A percentile compares a stretch with the other conserved stretches of the same genome.
phyloP scores from a whole-genome alignment of 2,888 invertebrate genomes.

The Polydesmus complanatus region DNA sequence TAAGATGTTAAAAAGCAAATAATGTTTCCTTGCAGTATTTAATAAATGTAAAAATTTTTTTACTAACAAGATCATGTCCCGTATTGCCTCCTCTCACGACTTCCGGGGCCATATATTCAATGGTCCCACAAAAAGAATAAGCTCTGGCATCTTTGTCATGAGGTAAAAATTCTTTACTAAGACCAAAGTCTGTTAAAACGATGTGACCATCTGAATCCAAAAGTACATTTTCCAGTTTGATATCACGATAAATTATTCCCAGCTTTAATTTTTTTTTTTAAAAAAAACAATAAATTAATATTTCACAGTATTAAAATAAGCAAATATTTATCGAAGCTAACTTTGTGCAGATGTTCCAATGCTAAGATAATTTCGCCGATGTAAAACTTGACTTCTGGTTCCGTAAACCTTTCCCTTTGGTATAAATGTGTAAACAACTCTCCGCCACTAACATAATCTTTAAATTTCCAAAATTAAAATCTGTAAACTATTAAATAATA shows the following conservation, averaged over 20 bases:
- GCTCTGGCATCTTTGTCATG: conserved; percentile 61
- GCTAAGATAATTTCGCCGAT: conserved; percentile 93
- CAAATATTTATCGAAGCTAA: background rate
- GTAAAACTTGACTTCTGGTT: conserved; percentile 79
- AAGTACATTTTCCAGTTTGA: conserved; percentile 92
- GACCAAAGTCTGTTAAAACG: conserved; percentile 91
- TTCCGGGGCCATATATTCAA: conserved; percentile 96
- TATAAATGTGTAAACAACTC: conserved; percentile 95
- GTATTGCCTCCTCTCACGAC: conserved; percentile 62
- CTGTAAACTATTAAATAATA: background rate
- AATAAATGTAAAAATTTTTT: background rate
- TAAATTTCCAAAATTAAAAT: background rate
- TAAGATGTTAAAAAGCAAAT: no score
- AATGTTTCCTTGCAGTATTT: background rate
- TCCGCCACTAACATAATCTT: conserved; percentile 95
- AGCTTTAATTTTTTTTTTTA: conserved; percentile 58
- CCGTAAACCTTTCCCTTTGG: conserved; percentile 81
- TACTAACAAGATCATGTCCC: conserved; percentile 56
- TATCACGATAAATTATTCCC: conserved; percentile 94
- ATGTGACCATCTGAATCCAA: conserved; percentile 89
- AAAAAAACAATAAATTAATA: background rate
- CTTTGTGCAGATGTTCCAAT: conserved; percentile 86
- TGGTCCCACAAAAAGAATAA: conserved; percentile 95
- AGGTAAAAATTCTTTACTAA: conserved; percentile 82
- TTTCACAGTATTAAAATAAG: background rate